Percentiles rank a stretch among this genome's conserved stretches.
Evolutionary conservation across 2,888 invertebrate genomes (phyloP).

Genomic region (Bursaphelenchus okinawaensis): DNA sequence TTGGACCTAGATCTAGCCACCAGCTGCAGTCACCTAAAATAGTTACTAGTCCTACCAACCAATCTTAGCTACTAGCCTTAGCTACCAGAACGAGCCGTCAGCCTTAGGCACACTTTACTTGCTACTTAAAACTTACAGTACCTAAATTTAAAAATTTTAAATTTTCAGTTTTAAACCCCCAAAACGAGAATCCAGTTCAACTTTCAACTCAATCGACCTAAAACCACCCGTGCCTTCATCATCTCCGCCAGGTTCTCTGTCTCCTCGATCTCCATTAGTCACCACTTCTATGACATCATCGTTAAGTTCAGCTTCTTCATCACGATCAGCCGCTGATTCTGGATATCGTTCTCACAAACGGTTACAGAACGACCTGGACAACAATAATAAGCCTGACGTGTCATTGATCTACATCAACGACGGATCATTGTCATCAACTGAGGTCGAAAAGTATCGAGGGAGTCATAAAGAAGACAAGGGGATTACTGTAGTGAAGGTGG

Average conservation of each 20-base stretch:
- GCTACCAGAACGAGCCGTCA: too few relatives aligned
- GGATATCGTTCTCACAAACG: conserved; percentile 29
- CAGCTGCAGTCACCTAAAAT: too few relatives aligned
- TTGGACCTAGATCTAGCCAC: too few relatives aligned
- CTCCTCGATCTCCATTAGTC: neutral
- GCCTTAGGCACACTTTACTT: too few relatives aligned
- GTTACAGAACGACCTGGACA: neutral
- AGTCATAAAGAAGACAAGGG: too few relatives aligned
- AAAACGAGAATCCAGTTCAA: neutral
- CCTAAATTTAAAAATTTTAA: too few relatives aligned
- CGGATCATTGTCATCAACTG: neutral
- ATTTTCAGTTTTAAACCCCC: neutral
- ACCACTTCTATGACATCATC: conserved; percentile 6
- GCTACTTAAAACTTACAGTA: too few relatives aligned
- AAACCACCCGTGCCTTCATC: neutral
- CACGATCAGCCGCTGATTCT: conserved; percentile 35
- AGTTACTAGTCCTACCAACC: too few relatives aligned
- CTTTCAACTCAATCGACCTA: neutral
- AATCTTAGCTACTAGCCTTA: too few relatives aligned
- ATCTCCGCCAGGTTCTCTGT: neutral
- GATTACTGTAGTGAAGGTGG: too few relatives aligned
- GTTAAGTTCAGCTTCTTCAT: conserved; percentile 21
- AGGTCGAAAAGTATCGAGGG: too few relatives aligned
- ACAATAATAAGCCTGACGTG: neutral
- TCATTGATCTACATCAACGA: neutral